Evolutionary conservation across 2,888 invertebrate species (phyloP).

Genomic region (Melanostoma scalare): DNA sequence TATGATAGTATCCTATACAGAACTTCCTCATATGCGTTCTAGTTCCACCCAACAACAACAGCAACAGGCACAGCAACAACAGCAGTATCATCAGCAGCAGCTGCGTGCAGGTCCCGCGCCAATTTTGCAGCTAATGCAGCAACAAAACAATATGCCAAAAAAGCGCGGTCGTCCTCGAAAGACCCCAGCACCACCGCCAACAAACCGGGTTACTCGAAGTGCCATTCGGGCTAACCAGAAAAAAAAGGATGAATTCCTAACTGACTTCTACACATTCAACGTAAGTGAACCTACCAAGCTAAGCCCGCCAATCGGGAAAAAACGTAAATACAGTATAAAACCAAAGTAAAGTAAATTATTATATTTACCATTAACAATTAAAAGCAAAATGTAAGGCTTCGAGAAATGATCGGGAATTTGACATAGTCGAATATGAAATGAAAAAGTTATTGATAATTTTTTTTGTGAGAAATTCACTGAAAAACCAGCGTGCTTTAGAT

Average conservation of each 20-base stretch:
- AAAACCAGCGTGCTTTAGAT: slow-evolving; percentile 10
- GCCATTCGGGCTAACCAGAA: slow-evolving; percentile 45
- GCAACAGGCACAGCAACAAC: slow-evolving; percentile 6
- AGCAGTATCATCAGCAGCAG: not conserved
- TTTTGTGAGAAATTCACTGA: not conserved
- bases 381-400: slow-evolving; percentile 1
- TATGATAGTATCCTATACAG: slow-evolving; percentile 40
- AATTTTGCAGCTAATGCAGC: not conserved
- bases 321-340: slow-evolving; percentile 43
- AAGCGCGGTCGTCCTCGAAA: slow-evolving; percentile 55
- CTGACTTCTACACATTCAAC: slow-evolving; percentile 12
- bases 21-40: slow-evolving; percentile 3
- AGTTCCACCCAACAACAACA: not conserved
- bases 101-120: slow-evolving; percentile 1
- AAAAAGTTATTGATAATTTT: slow-evolving; percentile 1
- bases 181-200: slow-evolving; percentile 11
- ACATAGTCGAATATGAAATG: not conserved
- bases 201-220: slow-evolving; percentile 60
- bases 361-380: slow-evolving; percentile 20
- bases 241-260: slow-evolving; percentile 37
- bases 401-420: slow-evolving; percentile 8
- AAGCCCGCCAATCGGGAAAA: slow-evolving; percentile 36
- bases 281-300: slow-evolving; percentile 54
- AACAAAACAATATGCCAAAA: slow-evolving; percentile 4
- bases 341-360: slow-evolving; percentile 37